These are phyloP conservation scores for Sternarchorhynchus goeldii DNA, from an alignment of 2,797 vertebrate genomes.

Conservation along the genomic window DNA sequence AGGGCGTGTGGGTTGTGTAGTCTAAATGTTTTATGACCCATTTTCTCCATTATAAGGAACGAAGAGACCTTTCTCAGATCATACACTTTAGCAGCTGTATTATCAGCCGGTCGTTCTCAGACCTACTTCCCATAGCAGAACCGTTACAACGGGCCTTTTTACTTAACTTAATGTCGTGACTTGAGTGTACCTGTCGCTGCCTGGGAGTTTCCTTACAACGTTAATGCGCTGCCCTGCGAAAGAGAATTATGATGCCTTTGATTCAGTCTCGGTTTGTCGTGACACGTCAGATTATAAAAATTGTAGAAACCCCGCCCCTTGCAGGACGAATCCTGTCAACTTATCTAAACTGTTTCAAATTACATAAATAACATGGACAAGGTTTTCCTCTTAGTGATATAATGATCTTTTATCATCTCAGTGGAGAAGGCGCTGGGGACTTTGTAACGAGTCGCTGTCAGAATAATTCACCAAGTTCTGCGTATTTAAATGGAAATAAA, in stretches of 20 bases:
- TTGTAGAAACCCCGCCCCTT: neutral
- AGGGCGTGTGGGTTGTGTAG: slow-evolving; percentile 17
- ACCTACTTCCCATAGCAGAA: neutral
- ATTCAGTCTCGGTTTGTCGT: neutral
- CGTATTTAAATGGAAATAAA: slow-evolving; percentile 29
- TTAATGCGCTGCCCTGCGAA: neutral
- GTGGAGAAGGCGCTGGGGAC: slow-evolving; percentile 27
- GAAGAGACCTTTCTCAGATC: slow-evolving; percentile 24
- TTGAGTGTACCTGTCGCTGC: neutral
- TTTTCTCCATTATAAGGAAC: slow-evolving; percentile 43
- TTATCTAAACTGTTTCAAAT: neutral
- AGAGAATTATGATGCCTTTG: neutral
- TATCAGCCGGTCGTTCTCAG: slow-evolving; percentile 25
- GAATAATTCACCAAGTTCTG: slow-evolving; percentile 21
- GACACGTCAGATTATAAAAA: neutral
- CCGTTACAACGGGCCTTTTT: neutral
- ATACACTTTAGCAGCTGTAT: slow-evolving; percentile 34
- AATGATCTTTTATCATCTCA: slow-evolving; percentile 14
- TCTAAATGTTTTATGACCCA: slow-evolving; percentile 47
- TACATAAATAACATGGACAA: slow-evolving; percentile 33
- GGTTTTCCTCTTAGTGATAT: slow-evolving; percentile 22
- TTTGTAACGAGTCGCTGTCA: slow-evolving; percentile 22
- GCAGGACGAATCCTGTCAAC: neutral
- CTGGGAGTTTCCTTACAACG: neutral
- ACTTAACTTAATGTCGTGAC: neutral